phyloP scores from a whole-genome alignment of 2,888 invertebrate species.

The Eupithecia tripunctaria region DNA sequence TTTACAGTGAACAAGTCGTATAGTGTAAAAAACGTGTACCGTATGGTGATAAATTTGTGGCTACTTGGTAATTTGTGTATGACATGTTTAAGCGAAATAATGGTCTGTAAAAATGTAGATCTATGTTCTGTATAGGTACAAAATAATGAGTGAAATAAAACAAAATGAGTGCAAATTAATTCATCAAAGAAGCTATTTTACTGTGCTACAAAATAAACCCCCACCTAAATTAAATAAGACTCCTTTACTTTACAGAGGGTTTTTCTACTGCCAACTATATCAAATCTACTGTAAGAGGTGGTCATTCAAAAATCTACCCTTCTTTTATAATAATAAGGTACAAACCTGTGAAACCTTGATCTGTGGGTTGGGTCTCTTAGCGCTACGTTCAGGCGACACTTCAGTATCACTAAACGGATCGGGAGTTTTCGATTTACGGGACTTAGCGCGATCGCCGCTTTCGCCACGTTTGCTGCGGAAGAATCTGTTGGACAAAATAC shows the following conservation, averaged over 20 bases:
- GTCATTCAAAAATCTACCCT: background rate
- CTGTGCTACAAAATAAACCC: background rate
- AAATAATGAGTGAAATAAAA: slow-evolving; percentile 1
- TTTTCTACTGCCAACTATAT: background rate
- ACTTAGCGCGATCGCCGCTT: slow-evolving; percentile 87
- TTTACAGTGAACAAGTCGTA: background rate
- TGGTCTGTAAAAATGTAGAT: background rate
- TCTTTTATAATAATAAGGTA: slow-evolving; percentile 13
- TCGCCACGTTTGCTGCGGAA: slow-evolving; percentile 92
- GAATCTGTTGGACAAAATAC: slow-evolving; percentile 82
- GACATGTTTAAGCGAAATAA: background rate
- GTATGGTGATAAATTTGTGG: background rate
- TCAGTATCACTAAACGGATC: slow-evolving; percentile 85
- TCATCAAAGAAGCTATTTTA: background rate
- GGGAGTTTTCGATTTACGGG: slow-evolving; percentile 88
- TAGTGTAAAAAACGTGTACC: background rate
- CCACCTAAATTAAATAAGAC: background rate
- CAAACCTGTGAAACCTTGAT: slow-evolving; percentile 82
- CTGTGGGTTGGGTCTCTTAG: slow-evolving; percentile 74
- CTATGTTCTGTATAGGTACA: background rate
- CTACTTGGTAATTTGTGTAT: background rate
- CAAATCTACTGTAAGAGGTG: background rate
- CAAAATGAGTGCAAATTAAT: background rate
- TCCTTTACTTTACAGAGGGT: background rate
- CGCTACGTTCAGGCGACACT: slow-evolving; percentile 72